phyloP scores from a whole-genome alignment of 2,113 vertebrate genomes.

The Terrapene triunguis region DNA sequence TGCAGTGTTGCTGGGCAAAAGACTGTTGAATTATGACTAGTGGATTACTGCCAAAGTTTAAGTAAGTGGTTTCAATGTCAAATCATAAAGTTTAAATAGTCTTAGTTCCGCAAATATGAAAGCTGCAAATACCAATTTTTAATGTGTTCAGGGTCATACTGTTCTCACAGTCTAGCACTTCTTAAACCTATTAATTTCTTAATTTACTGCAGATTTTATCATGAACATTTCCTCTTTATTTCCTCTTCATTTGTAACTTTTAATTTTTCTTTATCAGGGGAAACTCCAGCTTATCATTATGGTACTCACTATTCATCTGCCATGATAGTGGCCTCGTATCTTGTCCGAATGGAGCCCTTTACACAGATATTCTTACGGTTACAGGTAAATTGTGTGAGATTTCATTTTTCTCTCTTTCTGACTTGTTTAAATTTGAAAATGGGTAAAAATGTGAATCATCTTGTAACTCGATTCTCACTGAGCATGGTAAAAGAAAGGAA shows the following conservation, averaged over 20 bases:
- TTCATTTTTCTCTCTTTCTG: neutral
- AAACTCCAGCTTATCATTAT: slow-evolving; percentile 98
- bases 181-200: neutral
- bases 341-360: slow-evolving; percentile 98
- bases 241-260: neutral
- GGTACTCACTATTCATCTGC: slow-evolving; percentile 98
- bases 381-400: slow-evolving; percentile 84
- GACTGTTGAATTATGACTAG: neutral
- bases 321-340: slow-evolving; percentile 98
- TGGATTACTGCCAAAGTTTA: neutral
- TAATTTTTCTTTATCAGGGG: slow-evolving; percentile 81
- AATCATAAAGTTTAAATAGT: neutral
- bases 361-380: slow-evolving; percentile 97
- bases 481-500: neutral
- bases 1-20: neutral
- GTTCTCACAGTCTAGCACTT: neutral
- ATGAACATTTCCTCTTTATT: neutral
- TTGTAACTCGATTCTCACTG: neutral
- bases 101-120: neutral
- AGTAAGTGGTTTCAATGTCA: rapidly evolving
- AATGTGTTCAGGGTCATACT: neutral
- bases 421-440: neutral
- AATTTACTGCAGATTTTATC: neutral
- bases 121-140: neutral
- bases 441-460: rapidly evolving